Conservation (phyloP, 2,113 vertebrate genomes). For the Callorhinus ursinus region DNA sequence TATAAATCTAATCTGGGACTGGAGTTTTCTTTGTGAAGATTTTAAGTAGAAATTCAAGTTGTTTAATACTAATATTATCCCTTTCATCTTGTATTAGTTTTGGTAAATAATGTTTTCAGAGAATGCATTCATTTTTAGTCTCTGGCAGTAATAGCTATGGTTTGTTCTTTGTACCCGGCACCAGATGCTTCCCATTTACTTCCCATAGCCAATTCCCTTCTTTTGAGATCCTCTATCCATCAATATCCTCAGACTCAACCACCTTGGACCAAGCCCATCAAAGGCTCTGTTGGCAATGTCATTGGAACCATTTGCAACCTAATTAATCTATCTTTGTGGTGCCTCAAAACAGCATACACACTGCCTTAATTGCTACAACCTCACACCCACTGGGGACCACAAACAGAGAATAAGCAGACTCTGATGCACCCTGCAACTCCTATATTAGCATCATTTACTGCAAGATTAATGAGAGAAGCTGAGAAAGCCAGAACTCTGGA, state of each 20-base stretch:
- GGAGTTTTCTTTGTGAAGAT: background rate
- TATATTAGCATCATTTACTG: constrained; percentile 72
- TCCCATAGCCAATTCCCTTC: background rate
- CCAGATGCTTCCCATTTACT: background rate
- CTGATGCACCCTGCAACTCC: constrained; percentile 42
- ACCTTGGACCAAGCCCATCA: constrained; percentile 53
- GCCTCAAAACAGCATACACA: constrained; percentile 56
- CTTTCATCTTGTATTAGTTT: background rate
- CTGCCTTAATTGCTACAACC: constrained; percentile 70
- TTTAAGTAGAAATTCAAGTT: background rate
- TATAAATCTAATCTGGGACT: background rate
- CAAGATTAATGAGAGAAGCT: constrained; percentile 78
- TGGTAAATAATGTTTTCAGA: background rate
- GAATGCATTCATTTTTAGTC: background rate
- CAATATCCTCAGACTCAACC: constrained; percentile 11
- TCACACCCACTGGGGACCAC: constrained; percentile 72
- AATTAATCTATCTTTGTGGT: constrained; percentile 71
- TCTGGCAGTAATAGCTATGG: background rate
- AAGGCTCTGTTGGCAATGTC: constrained; percentile 67
- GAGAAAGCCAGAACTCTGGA: constrained; percentile 50
- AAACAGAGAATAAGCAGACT: constrained; percentile 76
- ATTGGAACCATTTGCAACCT: constrained; percentile 56
- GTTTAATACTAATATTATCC: background rate
- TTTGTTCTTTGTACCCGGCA: background rate
- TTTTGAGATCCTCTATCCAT: constrained; percentile 53